Conservation (phyloP, 2,113 vertebrate genomes). For the Mobula birostris region DNA sequence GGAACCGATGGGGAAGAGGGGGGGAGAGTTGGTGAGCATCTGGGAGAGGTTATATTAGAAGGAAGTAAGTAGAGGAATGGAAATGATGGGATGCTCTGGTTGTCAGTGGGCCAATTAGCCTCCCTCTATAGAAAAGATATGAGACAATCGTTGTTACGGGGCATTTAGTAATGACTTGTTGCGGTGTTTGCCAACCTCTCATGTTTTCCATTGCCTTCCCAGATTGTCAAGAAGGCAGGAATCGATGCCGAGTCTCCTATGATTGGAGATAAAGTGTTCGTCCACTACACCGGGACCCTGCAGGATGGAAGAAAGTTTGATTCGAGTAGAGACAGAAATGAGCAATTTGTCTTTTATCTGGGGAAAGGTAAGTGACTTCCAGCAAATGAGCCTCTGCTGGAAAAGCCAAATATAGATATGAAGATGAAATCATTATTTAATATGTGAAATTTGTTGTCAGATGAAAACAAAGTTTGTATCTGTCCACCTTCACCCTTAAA, state of each 20-base stretch:
- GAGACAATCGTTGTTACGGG: background rate
- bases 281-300: constrained; percentile 87
- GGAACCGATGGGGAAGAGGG: too few species aligned
- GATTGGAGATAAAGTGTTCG: constrained; percentile 84
- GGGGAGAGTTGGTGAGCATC: too few species aligned
- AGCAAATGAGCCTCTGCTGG: background rate
- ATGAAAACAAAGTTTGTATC: too few species aligned
- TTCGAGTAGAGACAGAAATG: constrained; percentile 79
- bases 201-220: constrained; percentile 2
- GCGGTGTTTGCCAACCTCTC: background rate
- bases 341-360: constrained; percentile 82
- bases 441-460: background rate
- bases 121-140: too few species aligned
- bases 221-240: constrained; percentile 75
- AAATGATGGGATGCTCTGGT: too few species aligned
- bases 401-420: background rate
- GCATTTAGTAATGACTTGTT: background rate
- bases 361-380: constrained; percentile 69
- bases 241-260: constrained; percentile 71
- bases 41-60: too few species aligned
- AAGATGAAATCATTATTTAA: background rate
- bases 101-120: too few species aligned
- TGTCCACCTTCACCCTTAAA: background rate
- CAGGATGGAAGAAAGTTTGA: constrained; percentile 86
- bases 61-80: too few species aligned